Percentiles rank a stretch among this genome's conserved stretches.
Conservation (phyloP, 2,113 vertebrate genomes). For the Ailuropoda melanoleuca region DNA sequence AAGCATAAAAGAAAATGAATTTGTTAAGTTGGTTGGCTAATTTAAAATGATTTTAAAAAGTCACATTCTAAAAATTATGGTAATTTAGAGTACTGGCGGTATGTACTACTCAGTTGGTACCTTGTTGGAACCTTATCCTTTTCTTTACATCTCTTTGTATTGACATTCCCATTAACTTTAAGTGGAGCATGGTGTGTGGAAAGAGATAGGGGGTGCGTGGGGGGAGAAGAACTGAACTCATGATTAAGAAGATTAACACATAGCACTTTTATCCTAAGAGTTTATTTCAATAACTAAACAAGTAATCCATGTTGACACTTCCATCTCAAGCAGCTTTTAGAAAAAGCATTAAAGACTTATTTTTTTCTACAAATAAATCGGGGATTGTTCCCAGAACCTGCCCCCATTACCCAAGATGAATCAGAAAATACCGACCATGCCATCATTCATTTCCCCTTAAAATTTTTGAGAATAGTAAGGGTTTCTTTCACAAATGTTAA, state of each 20-base stretch:
- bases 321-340: neutral
- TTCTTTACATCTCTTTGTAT: neutral
- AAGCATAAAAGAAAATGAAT: neutral
- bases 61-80: neutral
- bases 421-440: neutral
- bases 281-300: neutral
- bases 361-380: constrained; percentile 24
- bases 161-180: neutral
- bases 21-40: neutral
- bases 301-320: neutral
- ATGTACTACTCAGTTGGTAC: neutral
- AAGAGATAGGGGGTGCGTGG: neutral
- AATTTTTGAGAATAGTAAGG: neutral
- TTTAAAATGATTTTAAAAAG: neutral
- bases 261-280: neutral
- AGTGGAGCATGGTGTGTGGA: neutral
- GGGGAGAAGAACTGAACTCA: neutral
- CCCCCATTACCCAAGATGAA: neutral
- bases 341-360: neutral
- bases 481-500: constrained; percentile 12
- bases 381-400: neutral
- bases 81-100: neutral
- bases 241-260: neutral
- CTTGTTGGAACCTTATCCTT: neutral
- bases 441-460: constrained; percentile 22